Evolutionary conservation across 2,797 vertebrate genomes (phyloP), one percentile per base, ranked within the genome.

Genomic region (Pangasius djambal): DNA sequence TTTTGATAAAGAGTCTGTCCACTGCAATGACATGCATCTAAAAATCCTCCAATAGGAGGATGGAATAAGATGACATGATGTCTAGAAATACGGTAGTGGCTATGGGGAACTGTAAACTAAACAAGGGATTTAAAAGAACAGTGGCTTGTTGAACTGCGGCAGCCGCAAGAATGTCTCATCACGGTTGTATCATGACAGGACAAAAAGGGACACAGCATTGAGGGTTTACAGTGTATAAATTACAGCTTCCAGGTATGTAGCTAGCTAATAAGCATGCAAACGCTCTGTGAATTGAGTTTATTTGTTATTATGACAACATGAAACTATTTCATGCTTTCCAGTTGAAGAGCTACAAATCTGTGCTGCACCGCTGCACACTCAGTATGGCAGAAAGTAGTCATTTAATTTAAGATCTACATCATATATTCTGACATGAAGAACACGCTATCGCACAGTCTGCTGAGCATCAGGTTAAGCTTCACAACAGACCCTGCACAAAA

Each of bases 251-350:
- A 55, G 28, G n/a, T 77, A 77, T 13, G 16, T 5, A 22, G 18
- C 9, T 81, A 81, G n/a, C 31, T 59, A 57, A 81, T 81, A 10
- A 57, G 78, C 78, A 59, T 81, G 78, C 16, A 34, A 81, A 81
- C 3, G n/a, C 31, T 82, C 20, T 82, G 78, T 25, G 20, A 31
- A 82, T 59, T 1, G 15, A 59, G 7, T 59, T 59, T 4, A 81
- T 57, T 81, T 57, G 59, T 55, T 59, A 57, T 57, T 57, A 57
- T 22, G 16, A 79, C 77, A 79, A 34, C 28, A 52, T n/a, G 50
- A 31, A 78, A 52, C 75, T 78, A 55, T 55, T 59, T 61, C 57
- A 28, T 37, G 79, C 55, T 40, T 40, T 40, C 22, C 57, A 63
- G 57, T 63, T 8, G 6, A 63, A 82, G 16, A 40, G 22, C 81